Evolutionary conservation across 2,888 invertebrate species (phyloP), one percentile per base, ranked within the genome.

Genomic region (Macrosoma leucophasiata): DNA sequence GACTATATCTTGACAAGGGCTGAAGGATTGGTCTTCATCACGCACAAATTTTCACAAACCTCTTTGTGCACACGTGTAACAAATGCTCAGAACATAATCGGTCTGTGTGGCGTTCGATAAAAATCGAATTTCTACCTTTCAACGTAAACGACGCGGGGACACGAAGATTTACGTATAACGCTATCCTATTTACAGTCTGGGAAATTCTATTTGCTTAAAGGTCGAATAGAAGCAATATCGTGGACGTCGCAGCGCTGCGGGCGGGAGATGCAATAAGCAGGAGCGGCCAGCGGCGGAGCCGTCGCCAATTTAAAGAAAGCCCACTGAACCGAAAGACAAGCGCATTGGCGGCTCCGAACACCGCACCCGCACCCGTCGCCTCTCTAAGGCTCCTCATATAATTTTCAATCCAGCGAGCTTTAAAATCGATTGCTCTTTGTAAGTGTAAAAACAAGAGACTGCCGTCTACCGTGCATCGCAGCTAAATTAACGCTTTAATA

Each of bases 291-390:
- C 70, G 62, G 54, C n/a, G 70, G 62, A 64, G 73, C 79, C 79
- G 73, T 79, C 82, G 82, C 79, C 84, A 84, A 85, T 85, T 85
- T 84, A 84, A 85, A 85, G 85, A 84, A 85, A 85, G 81, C 84
- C 79, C 84, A 85, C 65, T 85, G 85, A 85, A 84, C 84, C 75
- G 85, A 81, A 84, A 85, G 84, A 81, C 82, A 84, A 84, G 84
- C 84, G 84, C 81, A 85, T 79, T 82, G 84, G 81, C 75, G 82
- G 84, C 81, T 77, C 78, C 74, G 68, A 74, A 62, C 74, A 57
- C 63, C 66, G 61, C 67, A 58, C 71, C 72, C 68, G 66, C 62
- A 68, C 69, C 63, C 64, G 49, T 52, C 58, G 58, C 55, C 62
- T 70, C 67, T 69, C 68, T 69, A 68, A 78, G 69, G 77, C 72